Evolutionary conservation across 2,888 invertebrate genomes (phyloP), one percentile per base, ranked within the genome.

Genomic region (Hirtodrosophila histrioides): DNA sequence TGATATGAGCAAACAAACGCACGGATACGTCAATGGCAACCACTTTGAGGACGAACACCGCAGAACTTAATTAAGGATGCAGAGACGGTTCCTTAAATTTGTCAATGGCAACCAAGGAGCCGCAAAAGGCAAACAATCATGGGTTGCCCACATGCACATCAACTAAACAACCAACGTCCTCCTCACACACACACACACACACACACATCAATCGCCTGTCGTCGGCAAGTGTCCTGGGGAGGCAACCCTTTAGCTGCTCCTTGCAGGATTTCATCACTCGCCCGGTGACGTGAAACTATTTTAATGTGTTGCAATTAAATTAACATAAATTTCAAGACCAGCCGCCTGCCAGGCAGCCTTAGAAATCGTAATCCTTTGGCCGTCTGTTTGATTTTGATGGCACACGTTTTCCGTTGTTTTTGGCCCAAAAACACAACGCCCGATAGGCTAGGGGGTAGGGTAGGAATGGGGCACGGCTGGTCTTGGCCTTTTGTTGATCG

Each of bases 261-360:
- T 54, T 64, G 69, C 51, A 68, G 81, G 76, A 80, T 74, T 69
- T 74, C 77, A 66, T 55, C 70, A 54, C 55, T 55, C 49, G 27
- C 24, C 10, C 39, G 51, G 12, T 69, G 69, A 75, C 84, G 69
- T 72, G 80, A 71, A 86, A 86, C 85, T 86, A 86, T 86, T 86
- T 76, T 80, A 86, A 86, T 86, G 85, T 86, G 87, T 82, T 76
- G 86, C 85, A 86, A 86, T 86, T 85, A 86, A 86, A 86, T 86
- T 85, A 86, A 86, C 85, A 86, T 86, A 78, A 78, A 78, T 74
- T 86, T 79, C 62, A 54, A 46, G 41, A 74, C 62, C 77, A 72
- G 77, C 64, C 53, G 36, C 50, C 61, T 33, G 67, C 37, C 46
- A 53, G 36, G 63, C 64, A 70, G 61, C 70, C 74, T 27, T 67